Evolutionary conservation across 2,113 vertebrate species (phyloP), one percentile per base, ranked within the genome.

Genomic region (Boleophthalmus pectinirostris): DNA sequence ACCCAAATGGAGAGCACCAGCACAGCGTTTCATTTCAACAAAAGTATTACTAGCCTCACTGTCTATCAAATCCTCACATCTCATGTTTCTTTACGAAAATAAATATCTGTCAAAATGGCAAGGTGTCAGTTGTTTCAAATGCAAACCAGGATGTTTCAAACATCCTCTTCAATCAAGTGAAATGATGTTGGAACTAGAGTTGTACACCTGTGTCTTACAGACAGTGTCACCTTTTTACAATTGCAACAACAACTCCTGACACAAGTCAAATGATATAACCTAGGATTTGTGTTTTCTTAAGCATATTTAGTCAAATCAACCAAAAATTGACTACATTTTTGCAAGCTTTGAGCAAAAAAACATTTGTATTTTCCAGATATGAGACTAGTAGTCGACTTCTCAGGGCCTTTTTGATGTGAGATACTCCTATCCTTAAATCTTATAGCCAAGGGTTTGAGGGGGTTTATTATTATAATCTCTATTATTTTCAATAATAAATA

Each of bases 401-500:
- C 57, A 81, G 70, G 80, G 83, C 85, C 63, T 73, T 84, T 91
- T 90, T 91, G 86, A 92, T 91, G 91, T 85, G 78, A 81, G 86
- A 85, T 81, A 81, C 85, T 88, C 78, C 88, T 86, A 88, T 83
- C 81, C 82, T 78, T 88, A 85, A 86, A 91, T 91, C 83, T 90
- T 88, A 91, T 86, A 90, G 85, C 88, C 82, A 70, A 74, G 85
- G 89, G 2, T 90, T 87, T 87, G 85, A 78, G 63, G 83, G 81
- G 88, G 92, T 86, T 89, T 93, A 89, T 91, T 92, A 93, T 91
- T 96, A 96, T 95, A 96, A 96, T 94, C 94, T 94, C 95, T 94
- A 96, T 97, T 97, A 97, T 97, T 96, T 96, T 95, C 94, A 94
- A 95, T 95, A 94, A 95, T 98, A 96, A 96, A 97, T 97, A 96